phyloP scores from a whole-genome alignment of 2,888 invertebrate species.

The Endotricha flammealis region DNA sequence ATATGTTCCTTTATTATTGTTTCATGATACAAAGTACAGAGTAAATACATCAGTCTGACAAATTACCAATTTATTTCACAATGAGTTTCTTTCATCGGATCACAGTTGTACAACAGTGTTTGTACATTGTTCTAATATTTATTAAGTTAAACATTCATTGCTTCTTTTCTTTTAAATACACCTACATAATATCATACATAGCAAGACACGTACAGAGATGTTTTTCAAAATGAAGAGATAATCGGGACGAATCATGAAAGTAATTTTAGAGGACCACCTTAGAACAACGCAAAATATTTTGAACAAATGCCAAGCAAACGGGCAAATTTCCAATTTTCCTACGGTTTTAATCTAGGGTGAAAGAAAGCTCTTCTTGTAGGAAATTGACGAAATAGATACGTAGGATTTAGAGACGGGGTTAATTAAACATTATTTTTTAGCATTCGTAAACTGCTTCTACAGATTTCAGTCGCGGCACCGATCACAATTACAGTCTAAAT shows the following conservation, averaged over 20 bases:
- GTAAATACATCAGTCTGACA: slow-evolving; percentile 1
- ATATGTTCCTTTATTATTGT: no score
- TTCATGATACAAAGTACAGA: no score
- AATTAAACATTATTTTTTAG: no score
- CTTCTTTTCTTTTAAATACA: background rate
- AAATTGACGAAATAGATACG: slow-evolving; percentile 18
- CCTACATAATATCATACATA: background rate
- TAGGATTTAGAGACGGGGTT: background rate
- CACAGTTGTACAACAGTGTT: slow-evolving; percentile 7
- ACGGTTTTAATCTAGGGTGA: slow-evolving; percentile 33
- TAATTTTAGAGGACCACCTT: slow-evolving; percentile 48
- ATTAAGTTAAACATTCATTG: slow-evolving; percentile 1
- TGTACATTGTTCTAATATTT: background rate
- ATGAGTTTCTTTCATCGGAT: background rate
- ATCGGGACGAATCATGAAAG: slow-evolving; percentile 41
- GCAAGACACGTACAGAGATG: background rate
- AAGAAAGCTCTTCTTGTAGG: slow-evolving; percentile 31
- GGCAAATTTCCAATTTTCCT: slow-evolving; percentile 46
- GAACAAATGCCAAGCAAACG: slow-evolving; percentile 57
- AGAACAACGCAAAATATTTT: slow-evolving; percentile 58
- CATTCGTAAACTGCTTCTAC: no score
- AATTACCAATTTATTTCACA: slow-evolving; percentile 7
- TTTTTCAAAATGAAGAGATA: background rate
- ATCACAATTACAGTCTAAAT: no score
- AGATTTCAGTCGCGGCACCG: no score